Conservation (phyloP, 2,113 vertebrate species). For the Macaca mulatta region DNA sequence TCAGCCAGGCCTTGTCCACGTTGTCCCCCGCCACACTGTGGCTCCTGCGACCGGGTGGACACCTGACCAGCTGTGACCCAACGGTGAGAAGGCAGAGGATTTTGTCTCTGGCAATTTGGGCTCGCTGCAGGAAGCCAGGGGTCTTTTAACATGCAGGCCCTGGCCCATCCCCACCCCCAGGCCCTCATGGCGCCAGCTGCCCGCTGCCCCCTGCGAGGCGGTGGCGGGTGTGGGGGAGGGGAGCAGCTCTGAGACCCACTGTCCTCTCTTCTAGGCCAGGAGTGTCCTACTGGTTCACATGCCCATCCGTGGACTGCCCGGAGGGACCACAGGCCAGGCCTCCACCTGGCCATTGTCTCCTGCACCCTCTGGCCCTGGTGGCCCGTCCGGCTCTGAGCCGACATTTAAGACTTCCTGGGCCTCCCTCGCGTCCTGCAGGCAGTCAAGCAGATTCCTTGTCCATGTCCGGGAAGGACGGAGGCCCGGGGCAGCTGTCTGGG, state of each 20-base stretch:
- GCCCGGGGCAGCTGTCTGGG: background rate
- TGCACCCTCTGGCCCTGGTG: background rate
- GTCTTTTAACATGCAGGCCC: conserved; percentile 59
- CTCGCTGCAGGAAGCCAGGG: background rate
- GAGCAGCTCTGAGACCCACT: background rate
- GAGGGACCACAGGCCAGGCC: background rate
- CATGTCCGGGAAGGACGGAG: background rate
- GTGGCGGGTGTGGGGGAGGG: conserved; percentile 40
- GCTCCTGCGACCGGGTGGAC: background rate
- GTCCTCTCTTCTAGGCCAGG: background rate
- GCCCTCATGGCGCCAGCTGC: conserved; percentile 53
- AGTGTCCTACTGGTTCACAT: too few species aligned
- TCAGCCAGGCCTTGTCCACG: background rate
- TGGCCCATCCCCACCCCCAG: background rate
- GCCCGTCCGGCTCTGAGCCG: background rate
- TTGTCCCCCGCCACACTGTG: fast-evolving
- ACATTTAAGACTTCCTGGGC: background rate
- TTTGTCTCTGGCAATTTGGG: background rate
- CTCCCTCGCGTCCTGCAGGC: background rate
- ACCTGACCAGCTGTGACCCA: background rate
- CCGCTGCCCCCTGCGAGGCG: background rate
- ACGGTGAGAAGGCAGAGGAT: background rate
- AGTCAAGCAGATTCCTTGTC: background rate
- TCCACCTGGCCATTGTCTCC: background rate
- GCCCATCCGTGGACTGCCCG: background rate